Conservation (phyloP, 2,113 vertebrate species). For the Hymenochirus boettgeri region DNA sequence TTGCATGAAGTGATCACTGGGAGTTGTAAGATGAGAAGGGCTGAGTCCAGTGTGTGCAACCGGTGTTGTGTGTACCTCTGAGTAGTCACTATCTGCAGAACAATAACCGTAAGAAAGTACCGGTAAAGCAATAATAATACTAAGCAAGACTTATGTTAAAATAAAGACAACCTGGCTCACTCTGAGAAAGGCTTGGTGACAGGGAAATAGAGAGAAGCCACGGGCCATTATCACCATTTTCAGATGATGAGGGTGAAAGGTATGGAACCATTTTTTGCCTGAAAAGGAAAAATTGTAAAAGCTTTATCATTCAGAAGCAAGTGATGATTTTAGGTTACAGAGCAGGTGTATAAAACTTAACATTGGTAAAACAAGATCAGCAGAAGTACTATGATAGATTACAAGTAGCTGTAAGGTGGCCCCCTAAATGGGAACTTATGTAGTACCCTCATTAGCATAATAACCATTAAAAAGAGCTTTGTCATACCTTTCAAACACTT, state of each 20-base stretch:
- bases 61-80: neutral
- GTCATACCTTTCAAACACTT: too few relatives aligned
- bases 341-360: too few relatives aligned
- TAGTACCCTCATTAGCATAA: too few relatives aligned
- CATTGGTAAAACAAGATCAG: too few relatives aligned
- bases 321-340: too few relatives aligned
- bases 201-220: constrained; percentile 11
- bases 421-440: too few relatives aligned
- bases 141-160: neutral
- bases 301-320: too few relatives aligned
- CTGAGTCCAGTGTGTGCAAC: constrained; percentile 4
- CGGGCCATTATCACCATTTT: constrained; percentile 17
- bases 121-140: neutral
- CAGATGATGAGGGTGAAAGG: constrained; percentile 20
- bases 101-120: too few relatives aligned
- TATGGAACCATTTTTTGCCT: constrained; percentile 31
- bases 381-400: too few relatives aligned
- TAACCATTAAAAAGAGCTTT: too few relatives aligned
- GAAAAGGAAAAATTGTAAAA: neutral
- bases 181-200: neutral
- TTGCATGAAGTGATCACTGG: neutral
- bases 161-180: constrained; percentile 2
- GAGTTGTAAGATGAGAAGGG: constrained; percentile 11
- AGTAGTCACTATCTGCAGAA: neutral
- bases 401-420: too few relatives aligned